phyloP scores from a whole-genome alignment of 2,888 invertebrate species.

The Adelphocoris suturalis region DNA sequence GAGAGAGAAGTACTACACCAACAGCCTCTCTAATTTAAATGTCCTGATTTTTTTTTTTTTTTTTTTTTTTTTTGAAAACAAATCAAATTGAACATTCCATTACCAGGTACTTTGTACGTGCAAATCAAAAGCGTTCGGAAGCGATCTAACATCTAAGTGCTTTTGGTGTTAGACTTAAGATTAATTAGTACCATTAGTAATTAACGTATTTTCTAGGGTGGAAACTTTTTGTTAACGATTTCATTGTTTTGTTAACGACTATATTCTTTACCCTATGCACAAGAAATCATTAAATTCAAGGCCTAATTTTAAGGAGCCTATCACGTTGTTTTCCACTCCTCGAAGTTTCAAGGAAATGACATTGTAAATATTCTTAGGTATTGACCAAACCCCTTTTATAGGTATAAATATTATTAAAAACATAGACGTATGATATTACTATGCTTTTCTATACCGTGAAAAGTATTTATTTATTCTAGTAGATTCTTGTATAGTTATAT shows the following conservation, averaged over 20 bases:
- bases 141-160: not conserved
- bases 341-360: slow-evolving; percentile 12
- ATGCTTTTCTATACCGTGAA: slow-evolving; percentile 22
- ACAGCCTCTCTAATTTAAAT: no score
- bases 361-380: slow-evolving; percentile 54
- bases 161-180: not conserved
- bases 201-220: not conserved
- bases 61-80: not conserved
- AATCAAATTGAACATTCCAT: not conserved
- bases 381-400: slow-evolving; percentile 52
- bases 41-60: no score
- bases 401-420: not conserved
- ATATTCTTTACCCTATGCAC: slow-evolving; percentile 3
- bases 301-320: slow-evolving; percentile 38
- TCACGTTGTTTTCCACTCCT: not conserved
- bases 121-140: not conserved
- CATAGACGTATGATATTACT: not conserved
- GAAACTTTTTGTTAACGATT: slow-evolving; percentile 16
- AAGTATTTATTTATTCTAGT: slow-evolving; percentile 4
- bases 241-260: not conserved
- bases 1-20: no score
- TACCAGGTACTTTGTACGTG: not conserved
- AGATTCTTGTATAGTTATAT: not conserved
- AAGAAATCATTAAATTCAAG: slow-evolving; percentile 33
- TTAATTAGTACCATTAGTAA: not conserved